Evolutionary conservation across 2,113 vertebrate genomes (phyloP).

Genomic region (Chloropsis cyanopogon): DNA sequence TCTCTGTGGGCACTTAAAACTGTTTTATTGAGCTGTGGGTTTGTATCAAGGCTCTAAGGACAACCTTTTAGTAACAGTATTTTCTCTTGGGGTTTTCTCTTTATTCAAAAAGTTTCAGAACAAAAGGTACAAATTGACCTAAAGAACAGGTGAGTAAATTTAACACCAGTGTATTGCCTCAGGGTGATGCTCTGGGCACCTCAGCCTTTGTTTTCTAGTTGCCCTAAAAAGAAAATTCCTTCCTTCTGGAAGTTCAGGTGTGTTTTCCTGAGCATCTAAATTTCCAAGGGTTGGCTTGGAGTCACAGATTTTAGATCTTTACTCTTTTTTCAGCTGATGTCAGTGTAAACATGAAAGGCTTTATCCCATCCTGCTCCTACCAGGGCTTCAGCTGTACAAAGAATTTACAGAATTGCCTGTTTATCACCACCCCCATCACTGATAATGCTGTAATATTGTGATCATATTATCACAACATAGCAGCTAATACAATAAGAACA

Average conservation of each 20-base stretch:
- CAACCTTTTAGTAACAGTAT: background rate
- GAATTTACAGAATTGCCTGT: background rate
- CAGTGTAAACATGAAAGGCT: background rate
- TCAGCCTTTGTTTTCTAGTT: background rate
- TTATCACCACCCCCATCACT: background rate
- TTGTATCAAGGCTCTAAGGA: background rate
- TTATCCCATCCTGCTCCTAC: background rate
- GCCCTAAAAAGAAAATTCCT: background rate
- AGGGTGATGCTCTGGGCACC: background rate
- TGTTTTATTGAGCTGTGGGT: background rate
- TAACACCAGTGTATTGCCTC: rapidly evolving
- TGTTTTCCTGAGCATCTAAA: background rate
- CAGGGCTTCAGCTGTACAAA: background rate
- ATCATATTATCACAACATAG: background rate
- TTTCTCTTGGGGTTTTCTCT: background rate
- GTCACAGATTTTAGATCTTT: background rate
- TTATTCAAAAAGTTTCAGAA: background rate
- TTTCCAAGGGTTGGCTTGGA: background rate
- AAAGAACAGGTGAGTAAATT: background rate
- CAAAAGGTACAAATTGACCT: background rate
- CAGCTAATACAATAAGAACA: background rate
- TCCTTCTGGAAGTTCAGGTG: background rate
- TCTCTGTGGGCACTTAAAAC: background rate
- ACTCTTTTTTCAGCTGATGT: background rate
- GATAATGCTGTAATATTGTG: background rate